These are phyloP conservation scores for Drosophila watanabei DNA, from an alignment of 1,140 invertebrate genomes.

Conservation along the genomic window DNA sequence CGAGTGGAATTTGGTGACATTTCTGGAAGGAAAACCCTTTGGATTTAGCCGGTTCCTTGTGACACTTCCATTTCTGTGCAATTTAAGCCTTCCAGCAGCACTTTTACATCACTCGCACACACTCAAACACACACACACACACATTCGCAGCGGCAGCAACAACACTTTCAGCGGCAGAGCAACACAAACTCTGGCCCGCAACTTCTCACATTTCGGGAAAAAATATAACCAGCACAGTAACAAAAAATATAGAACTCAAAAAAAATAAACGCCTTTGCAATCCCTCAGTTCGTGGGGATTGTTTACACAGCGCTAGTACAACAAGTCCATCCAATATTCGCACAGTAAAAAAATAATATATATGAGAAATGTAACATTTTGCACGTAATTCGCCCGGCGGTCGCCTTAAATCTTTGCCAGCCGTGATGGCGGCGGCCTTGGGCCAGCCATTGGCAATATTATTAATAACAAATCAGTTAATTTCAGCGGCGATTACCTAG, in stretches of 20 bases:
- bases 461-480: conserved; percentile 37
- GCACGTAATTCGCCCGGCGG: conserved; percentile 56
- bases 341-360: conserved; percentile 65
- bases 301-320: conserved; percentile 22
- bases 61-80: not conserved
- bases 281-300: not conserved
- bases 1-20: not conserved
- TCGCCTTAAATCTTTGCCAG: conserved; percentile 49
- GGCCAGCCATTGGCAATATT: conserved; percentile 18
- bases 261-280: conserved; percentile 8
- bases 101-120: conserved; percentile 11
- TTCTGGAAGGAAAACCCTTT: not conserved
- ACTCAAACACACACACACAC: conserved; percentile 13
- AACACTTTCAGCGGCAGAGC: conserved; percentile 18
- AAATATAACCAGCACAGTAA: conserved; percentile 17
- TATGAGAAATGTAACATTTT: conserved; percentile 26
- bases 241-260: conserved; percentile 34
- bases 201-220: conserved; percentile 2
- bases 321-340: conserved; percentile 1
- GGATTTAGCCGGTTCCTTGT: conserved; percentile 3
- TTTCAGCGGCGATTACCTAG: conserved; percentile 79
- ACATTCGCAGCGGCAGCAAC: not conserved
- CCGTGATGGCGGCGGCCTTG: not conserved
- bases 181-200: conserved; percentile 10
- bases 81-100: conserved; percentile 1